Base-by-base conservation (phyloP, 2,797 vertebrate species). In the Hybognathus amarus region DNA sequence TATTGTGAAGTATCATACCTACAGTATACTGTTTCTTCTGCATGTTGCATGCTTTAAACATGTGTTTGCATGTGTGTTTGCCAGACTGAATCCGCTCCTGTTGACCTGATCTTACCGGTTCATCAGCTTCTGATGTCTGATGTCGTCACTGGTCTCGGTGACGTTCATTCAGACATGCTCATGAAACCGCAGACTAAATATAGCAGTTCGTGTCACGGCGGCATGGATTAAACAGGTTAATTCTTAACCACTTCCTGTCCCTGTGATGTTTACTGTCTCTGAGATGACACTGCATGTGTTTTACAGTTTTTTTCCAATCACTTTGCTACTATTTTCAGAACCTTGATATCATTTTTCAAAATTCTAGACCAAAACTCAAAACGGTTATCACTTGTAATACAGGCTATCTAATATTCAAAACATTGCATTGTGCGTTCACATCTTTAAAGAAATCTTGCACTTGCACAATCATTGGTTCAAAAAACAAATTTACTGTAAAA, bases 61-160 rank as follows among this genome's bases (percentile, higher is more conserved):
- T 20, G 12, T 0, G 15, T 30, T 10, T 45, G 0, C 50, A 5
- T 54, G 33, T n/a, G 1, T 69, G 36, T 61, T 24, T 50, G 17
- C 54, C 45, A 77, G 36, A 13, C 33, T 83, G 83, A 87, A 68
- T 80, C 67, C 38, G 6, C 33, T 12, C 20, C 83, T 24, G 30
- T 61, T 47, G 50, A 66, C 18, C 73, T 63, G 30, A 81, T 75
- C 27, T 47, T n/a, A 45, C 63, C 61, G 73, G 52, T 56, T 73
- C 61, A 63, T 84, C 59, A 18, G 45, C 50, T 61, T 50, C 69
- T 83, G 86, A 85, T 74, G 79, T 50, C 47, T 83, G 86, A 85
- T 74, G 79, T 83, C 75, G 83, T 68, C 30, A 20, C 52, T 15
- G 27, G 36, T 74, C 66, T 68, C 56, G 6, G 36, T 47, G 66